Evolutionary conservation across 2,113 vertebrate species (phyloP).

Genomic region (Anolis carolinensis): DNA sequence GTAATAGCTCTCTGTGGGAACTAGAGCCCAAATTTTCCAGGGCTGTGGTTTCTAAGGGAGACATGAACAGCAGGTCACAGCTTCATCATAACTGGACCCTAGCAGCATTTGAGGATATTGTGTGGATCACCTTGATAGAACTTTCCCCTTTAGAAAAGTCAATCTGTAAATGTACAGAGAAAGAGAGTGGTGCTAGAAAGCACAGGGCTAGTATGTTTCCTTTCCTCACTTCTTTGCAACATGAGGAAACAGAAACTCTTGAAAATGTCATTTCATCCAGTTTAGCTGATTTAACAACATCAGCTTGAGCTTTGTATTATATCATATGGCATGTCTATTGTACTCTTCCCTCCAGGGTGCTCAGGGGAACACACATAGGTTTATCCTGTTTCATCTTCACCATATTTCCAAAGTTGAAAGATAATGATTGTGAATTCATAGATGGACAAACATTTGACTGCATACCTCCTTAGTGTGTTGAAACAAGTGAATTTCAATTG

Average conservation of each 20-base stretch:
- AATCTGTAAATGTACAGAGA: neutral
- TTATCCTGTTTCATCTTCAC: no score
- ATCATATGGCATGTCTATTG: neutral
- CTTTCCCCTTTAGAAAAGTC: neutral
- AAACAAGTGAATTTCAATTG: no score
- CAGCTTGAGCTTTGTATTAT: neutral
- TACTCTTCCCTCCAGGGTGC: neutral
- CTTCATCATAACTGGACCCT: no score
- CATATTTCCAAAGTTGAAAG: neutral
- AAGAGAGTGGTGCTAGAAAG: neutral
- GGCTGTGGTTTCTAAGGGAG: no score
- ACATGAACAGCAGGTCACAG: no score
- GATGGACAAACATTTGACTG: no score
- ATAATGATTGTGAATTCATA: neutral
- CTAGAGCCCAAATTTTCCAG: no score
- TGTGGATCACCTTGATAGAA: no score
- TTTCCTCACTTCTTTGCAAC: neutral
- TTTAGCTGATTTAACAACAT: neutral
- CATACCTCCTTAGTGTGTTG: no score
- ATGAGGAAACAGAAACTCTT: neutral
- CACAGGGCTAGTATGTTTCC: no score
- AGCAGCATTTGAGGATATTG: no score
- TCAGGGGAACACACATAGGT: neutral
- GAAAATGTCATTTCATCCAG: neutral
- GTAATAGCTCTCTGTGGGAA: no score